Evolutionary conservation across 1,140 invertebrate genomes (phyloP).

Genomic region (Lysiphlebus fabarum): DNA sequence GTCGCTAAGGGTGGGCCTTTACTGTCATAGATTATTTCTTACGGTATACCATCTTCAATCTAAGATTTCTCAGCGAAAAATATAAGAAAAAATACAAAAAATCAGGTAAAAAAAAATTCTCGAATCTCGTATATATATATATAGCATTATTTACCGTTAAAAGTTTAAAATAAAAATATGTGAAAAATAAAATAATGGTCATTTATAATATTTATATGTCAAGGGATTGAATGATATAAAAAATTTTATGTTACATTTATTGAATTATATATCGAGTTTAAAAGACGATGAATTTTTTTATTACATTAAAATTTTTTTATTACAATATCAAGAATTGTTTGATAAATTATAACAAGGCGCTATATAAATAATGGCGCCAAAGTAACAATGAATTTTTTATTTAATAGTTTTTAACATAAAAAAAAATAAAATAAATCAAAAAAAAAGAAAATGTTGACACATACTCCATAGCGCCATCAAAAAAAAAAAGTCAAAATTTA

Average conservation of each 20-base stretch:
- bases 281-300: neutral
- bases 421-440: too few species aligned
- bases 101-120: constrained; percentile 13
- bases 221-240: too few species aligned
- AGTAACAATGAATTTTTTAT: neutral
- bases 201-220: constrained; percentile 3
- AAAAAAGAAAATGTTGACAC: too few species aligned
- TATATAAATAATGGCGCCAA: constrained; percentile 3
- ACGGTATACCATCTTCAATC: too few species aligned
- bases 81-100: neutral
- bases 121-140: too few species aligned
- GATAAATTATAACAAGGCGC: too few species aligned
- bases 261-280: too few species aligned
- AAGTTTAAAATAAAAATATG: neutral
- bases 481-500: constrained; percentile 14
- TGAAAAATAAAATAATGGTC: neutral
- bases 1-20: neutral
- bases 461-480: too few species aligned
- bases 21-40: neutral
- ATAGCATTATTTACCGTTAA: constrained; percentile 5
- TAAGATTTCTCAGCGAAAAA: too few species aligned
- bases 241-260: too few species aligned
- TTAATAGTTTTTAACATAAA: too few species aligned
- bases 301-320: neutral
- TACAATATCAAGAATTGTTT: too few species aligned